These are phyloP conservation scores for Pecten maximus DNA, from an alignment of 2,888 invertebrate genomes.

Conservation along the genomic window DNA sequence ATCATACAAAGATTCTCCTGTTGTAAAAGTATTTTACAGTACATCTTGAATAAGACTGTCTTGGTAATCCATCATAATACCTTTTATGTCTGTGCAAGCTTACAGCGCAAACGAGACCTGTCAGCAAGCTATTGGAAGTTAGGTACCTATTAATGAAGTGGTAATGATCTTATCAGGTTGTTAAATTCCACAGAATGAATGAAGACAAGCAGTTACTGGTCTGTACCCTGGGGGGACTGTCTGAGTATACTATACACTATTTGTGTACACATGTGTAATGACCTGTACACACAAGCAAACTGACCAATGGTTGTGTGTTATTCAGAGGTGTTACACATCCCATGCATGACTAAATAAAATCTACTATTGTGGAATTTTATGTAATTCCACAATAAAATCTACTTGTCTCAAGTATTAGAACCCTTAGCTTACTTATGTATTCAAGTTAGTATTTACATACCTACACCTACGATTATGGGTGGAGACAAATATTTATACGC, in stretches of 20 bases:
- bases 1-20: neutral
- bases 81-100: neutral
- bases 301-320: neutral
- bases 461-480: neutral
- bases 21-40: neutral
- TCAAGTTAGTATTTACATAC: neutral
- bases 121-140: neutral
- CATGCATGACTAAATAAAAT: constrained; percentile 16
- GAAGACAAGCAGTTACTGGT: neutral
- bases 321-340: neutral
- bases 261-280: neutral
- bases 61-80: neutral
- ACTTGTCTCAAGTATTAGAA: neutral
- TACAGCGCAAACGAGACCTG: neutral
- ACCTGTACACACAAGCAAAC: neutral
- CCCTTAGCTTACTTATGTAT: neutral
- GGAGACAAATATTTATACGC: neutral
- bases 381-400: neutral
- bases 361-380: neutral
- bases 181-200: constrained; percentile 4
- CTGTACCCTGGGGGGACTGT: neutral
- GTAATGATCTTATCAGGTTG: constrained; percentile 8
- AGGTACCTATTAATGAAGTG: constrained; percentile 28
- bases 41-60: neutral
- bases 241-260: neutral